Conservation (phyloP, 2,797 vertebrate species). For the Vultur gryphus region DNA sequence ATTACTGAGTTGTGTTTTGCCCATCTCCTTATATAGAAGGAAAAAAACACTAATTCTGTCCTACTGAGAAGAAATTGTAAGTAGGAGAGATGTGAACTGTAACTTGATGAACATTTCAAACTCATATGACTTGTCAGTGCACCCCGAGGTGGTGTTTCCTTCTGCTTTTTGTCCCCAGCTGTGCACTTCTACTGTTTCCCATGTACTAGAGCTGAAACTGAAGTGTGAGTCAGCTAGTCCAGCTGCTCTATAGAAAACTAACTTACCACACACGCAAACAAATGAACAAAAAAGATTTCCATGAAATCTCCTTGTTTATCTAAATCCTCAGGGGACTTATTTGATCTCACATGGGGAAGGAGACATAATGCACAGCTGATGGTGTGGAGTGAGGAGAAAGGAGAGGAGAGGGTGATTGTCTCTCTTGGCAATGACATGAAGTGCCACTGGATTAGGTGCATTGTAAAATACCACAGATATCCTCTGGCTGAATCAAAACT, state of each 20-base stretch:
- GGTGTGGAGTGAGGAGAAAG: neutral
- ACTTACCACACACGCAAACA: fast-evolving
- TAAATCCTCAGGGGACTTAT: neutral
- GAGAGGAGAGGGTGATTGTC: neutral
- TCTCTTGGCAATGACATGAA: neutral
- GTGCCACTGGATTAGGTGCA: neutral
- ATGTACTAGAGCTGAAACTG: neutral
- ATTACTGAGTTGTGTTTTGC: neutral
- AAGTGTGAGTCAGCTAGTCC: neutral
- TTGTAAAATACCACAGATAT: neutral
- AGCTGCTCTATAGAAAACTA: neutral
- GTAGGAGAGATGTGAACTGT: neutral
- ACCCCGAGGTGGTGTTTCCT: neutral
- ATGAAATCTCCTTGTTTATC: neutral
- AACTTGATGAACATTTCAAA: neutral
- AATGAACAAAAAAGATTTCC: neutral
- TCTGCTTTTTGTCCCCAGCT: neutral
- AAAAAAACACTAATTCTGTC: neutral
- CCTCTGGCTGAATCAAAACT: neutral
- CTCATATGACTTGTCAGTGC: neutral
- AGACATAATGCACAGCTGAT: neutral
- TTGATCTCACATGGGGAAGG: neutral
- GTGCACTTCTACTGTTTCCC: neutral
- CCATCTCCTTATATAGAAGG: neutral
- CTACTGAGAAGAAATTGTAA: neutral